Conservation (phyloP, 2,113 vertebrate genomes). For the Vidua macroura region DNA sequence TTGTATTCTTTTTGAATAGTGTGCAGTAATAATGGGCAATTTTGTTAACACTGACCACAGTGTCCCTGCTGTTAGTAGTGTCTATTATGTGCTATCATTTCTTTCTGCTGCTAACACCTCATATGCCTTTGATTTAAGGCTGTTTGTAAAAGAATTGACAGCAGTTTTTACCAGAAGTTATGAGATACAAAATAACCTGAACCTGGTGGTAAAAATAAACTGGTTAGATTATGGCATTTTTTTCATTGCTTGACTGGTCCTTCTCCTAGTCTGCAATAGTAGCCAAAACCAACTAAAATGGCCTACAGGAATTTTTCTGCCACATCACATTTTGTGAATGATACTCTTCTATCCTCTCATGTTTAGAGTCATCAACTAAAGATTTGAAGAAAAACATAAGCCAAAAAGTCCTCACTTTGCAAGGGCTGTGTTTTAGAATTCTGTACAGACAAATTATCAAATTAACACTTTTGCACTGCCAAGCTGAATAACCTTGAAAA, state of each 20-base stretch:
- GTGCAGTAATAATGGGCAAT: background rate
- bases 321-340: background rate
- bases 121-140: background rate
- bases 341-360: background rate
- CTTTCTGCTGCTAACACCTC: background rate
- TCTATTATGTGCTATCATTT: background rate
- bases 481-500: background rate
- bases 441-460: background rate
- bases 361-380: background rate
- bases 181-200: background rate
- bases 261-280: background rate
- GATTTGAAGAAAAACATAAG: background rate
- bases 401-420: background rate
- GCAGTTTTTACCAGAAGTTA: background rate
- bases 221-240: background rate
- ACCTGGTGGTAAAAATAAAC: background rate
- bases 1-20: background rate
- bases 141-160: background rate
- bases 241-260: background rate
- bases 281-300: background rate
- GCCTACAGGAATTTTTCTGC: background rate
- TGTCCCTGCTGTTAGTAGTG: background rate
- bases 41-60: background rate
- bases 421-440: background rate
- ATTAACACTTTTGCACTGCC: background rate